Base-by-base conservation (phyloP, 2,113 vertebrate species). In the Cavia aperea region DNA sequence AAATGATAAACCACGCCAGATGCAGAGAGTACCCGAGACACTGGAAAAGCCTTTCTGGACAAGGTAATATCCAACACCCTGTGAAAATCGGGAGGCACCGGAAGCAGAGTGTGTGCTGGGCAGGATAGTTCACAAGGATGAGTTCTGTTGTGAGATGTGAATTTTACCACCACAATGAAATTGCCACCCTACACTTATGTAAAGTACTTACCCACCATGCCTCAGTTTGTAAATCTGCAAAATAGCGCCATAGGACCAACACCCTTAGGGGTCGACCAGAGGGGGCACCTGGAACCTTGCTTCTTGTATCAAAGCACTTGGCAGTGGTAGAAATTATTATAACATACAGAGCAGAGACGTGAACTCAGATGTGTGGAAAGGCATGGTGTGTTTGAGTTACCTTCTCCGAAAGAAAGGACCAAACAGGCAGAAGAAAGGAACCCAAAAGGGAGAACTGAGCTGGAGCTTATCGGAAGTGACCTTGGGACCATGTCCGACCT, bases 201-300 rank as follows among this genome's bases (percentile, higher is more conserved):
- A 83, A 88, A 68, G 90, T 7, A 68, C 21, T 86, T 73, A 33
- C 43, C 33, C 9, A 39, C 51, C 39, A 19, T 43, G 43, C 62
- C 87, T 72, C 62, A 39, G 4, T 56, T 83, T 85, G 36, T n/a
- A 77, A 88, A 83, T 58, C 65, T 93, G 15, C 58, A 90, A 86
- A 88, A 62, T 2, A 70, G 31, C 29, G 56, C 39, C 15, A 7
- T 21, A 60, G 70, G 60, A 58, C 21, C 26, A 66, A 90, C 49
- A 19, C 12, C 4, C 26, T 36, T 26, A 31, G n/a, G 72, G 7
- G 14, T 56, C 14, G 19, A 29, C 33, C 4, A 18, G 6, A 11
- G 8, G 8, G 2, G 54, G 75, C 43, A 29, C 43, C 24, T 3
- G 1, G 46, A 46, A 77, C 43, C 18, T 13, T 31, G 14, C 24